A percentile compares a stretch with the other conserved stretches of the same genome.
These are phyloP conservation scores for Xiphias gladius DNA, from an alignment of 2,113 vertebrate genomes.

Conservation along the genomic window DNA sequence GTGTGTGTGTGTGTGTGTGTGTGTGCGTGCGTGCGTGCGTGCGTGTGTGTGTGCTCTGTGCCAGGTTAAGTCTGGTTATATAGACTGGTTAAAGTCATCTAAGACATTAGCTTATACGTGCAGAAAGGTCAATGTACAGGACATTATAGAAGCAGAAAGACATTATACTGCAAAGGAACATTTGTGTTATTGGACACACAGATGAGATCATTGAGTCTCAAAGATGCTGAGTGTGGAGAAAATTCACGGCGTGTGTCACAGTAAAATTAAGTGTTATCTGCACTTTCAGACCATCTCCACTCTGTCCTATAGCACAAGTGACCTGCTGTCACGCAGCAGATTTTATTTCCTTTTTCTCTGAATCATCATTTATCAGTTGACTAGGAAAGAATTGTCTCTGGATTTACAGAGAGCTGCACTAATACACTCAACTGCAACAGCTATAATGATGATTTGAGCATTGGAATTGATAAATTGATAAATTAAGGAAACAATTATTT, in stretches of 20 bases:
- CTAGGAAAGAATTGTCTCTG: constrained; percentile 5
- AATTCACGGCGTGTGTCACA: constrained; percentile 24
- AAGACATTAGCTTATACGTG: constrained; percentile 19
- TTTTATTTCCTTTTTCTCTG: constrained; percentile 59
- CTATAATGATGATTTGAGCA: constrained; percentile 7
- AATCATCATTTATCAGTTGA: constrained; percentile 40
- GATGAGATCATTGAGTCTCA: constrained; percentile 41
- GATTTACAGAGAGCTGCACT: constrained; percentile 25
- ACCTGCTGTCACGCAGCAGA: constrained; percentile 50
- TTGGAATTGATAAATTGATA: constrained; percentile 8
- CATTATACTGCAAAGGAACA: background rate
- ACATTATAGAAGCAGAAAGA: constrained; percentile 19
- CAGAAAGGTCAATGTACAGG: constrained; percentile 33
- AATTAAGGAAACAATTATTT: background rate
- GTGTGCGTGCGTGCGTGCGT: constrained; percentile 6
- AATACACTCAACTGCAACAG: background rate
- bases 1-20: background rate
- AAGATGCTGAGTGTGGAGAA: constrained; percentile 49
- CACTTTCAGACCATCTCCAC: constrained; percentile 63
- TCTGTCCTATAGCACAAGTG: constrained; percentile 38
- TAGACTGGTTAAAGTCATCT: constrained; percentile 19
- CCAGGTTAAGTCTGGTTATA: background rate
- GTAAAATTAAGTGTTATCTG: constrained; percentile 55
- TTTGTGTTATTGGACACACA: constrained; percentile 23
- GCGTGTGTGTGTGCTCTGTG: background rate